Evolutionary conservation across 1,140 invertebrate species (phyloP), one percentile per base, ranked within the genome.

Genomic region (Anoplophora glabripennis): DNA sequence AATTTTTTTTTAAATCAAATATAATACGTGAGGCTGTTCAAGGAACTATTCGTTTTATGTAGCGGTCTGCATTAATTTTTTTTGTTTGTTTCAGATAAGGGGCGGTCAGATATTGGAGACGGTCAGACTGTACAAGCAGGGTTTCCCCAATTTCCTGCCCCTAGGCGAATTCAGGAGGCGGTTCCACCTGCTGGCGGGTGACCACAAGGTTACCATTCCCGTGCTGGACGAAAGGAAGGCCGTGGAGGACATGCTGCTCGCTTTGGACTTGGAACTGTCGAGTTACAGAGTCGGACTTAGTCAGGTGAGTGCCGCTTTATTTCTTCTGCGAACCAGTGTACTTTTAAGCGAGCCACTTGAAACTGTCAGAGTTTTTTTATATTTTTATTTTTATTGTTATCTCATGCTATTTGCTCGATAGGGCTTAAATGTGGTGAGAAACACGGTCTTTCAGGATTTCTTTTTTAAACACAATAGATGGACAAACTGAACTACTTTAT

Each of bases 61-160:
- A n/a, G n/a, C n/a, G n/a, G n/a, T n/a, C n/a, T n/a, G n/a, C n/a
- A n/a, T n/a, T n/a, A n/a, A n/a, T n/a, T n/a, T n/a, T n/a, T n/a
- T n/a, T n/a, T n/a, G n/a, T n/a, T 61, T 64, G 17, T 78, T 78
- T 36, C 79, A 96, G 89, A 83, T 98, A 64, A 85, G 94, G 67
- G 93, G 94, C 15, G 88, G 89, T 62, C 91, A 97, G 80, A 85
- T 98, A 17, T 79, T 97, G 41, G 90, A 96, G 67, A 88, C 92
- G 12, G 86, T 95, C 9, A 83, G 94, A 15, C 80, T 97, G 42
- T 88, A 94, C 78, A 94, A 96, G 71, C 90, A 94, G 78, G 94
- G 94, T 35, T 97, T 92, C 77, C 94, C 94, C 3, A 92, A 94
- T 71, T 86, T 90, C 68, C 85, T 97, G 81, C 88, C 86, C 41